Evolutionary conservation across 1,140 invertebrate genomes (phyloP), one percentile per base, ranked within the genome.

Genomic region (Cydia pomonella): DNA sequence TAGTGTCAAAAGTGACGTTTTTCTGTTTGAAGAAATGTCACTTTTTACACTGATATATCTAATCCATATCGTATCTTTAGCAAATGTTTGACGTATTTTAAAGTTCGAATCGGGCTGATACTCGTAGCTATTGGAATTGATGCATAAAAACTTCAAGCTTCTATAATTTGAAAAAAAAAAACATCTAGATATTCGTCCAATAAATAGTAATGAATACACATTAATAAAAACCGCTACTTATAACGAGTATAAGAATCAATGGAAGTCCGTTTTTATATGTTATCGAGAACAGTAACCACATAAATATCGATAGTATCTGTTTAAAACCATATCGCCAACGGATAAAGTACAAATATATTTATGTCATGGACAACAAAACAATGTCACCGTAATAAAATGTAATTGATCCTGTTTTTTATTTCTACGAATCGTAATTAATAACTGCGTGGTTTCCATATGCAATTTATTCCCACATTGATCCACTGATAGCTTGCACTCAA

Each of bases 401-500:
- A 23, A 59, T 59, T 59, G 53, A 59, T n/a, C 21, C 53, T 18
- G 53, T 59, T 59, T 59, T 59, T 59, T 59, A 4, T 0, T 59
- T 23, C 53, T 7, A 23, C 21, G 18, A 59, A 59, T 59, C 21
- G 53, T 59, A 59, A 59, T 59, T 59, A 59, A 59, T 59, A 59
- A 59, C 18, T 59, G 53, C 53, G 53, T 59, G 53, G 16, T 59
- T 59, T 59, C 21, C 53, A 59, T 59, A 23, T 59, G 53, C 53
- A 59, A 59, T 59, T 59, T 12, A 59, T 59, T 59, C 53, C 53
- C 53, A 59, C 53, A 59, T 0, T 23, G 53, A 59, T 59, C 53
- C 18, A 9, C 50, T 50, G 53, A 59, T 59, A 25, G 50, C 53
- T 74, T 50, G 64, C 75, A 78, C 73, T 75, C 71, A 73, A 72